Evolutionary conservation across 2,113 vertebrate species (phyloP), one percentile per base, ranked within the genome.

Genomic region (Lagopus muta): DNA sequence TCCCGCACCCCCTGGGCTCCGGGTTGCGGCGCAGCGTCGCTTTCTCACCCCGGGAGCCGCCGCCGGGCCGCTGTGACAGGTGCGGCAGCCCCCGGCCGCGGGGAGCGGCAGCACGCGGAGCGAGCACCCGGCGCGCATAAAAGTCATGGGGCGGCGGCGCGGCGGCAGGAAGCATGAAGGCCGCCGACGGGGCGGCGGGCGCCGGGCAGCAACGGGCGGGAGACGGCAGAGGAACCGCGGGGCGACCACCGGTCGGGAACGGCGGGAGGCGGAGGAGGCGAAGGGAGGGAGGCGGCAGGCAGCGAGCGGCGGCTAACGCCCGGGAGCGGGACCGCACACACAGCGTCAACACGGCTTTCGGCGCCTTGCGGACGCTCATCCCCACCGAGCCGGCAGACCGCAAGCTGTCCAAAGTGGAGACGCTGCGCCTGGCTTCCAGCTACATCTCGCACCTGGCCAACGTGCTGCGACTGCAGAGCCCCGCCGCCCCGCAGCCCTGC

Each of bases 391-490:
- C 98, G 7, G 98, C 97, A 2, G 98, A 99, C 96, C 96, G 98
- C 82, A 98, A 98, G 93, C 98, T 99, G 34, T 99, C 98, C 95
- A 99, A 99, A 97, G 98, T 99, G 47, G 98, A 99, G 98, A 99
- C 98, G 47, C 97, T 99, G 95, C 98, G 98, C 76, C 96, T 99
- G 96, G 98, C 98, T 32, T 97, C 98, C 82, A 98, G 98, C 97
- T 99, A 99, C 97, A 99, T 99, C 97, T 97, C 98, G 3, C 98
- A 99, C 97, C 97, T 99, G 96, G 98, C 98, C 70, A 99, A 99
- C 94, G 98, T 96, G 62, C 92, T 96, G 91, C 83, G 42, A 43
- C 85, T 89, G 74, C 94, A 98, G 21, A 34, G 40, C 54, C 1
- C 48, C 8, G 32, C 97, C 92, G 97, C 98, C 25, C 34, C 34